These are phyloP conservation scores for Drosophila emarginata DNA, from an alignment of 2,888 invertebrate genomes.

Conservation along the genomic window DNA sequence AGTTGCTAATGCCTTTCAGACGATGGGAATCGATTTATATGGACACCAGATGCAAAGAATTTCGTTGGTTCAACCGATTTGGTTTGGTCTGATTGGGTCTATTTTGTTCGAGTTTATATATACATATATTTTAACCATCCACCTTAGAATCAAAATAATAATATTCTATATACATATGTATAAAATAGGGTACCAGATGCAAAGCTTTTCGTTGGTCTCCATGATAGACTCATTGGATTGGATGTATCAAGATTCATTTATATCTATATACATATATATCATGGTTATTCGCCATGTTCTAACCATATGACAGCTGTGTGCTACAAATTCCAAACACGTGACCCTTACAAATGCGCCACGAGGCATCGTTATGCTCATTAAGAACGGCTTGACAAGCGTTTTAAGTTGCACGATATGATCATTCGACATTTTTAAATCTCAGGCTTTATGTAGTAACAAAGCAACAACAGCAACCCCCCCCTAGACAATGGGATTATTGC, in stretches of 20 bases:
- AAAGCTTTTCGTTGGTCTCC: slow-evolving; percentile 24
- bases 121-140: slow-evolving; percentile 24
- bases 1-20: slow-evolving; percentile 25
- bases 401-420: slow-evolving; percentile 65
- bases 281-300: slow-evolving; percentile 16
- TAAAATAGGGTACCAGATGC: slow-evolving; percentile 10
- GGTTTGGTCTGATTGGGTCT: slow-evolving; percentile 58
- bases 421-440: slow-evolving; percentile 49
- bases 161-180: no score
- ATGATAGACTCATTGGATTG: neutral
- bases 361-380: slow-evolving; percentile 70
- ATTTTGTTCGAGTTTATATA: slow-evolving; percentile 4
- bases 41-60: slow-evolving; percentile 77
- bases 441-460: neutral
- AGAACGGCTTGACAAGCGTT: slow-evolving; percentile 70
- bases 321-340: slow-evolving; percentile 52
- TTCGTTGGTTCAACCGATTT: slow-evolving; percentile 63
- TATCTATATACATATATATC: neutral
- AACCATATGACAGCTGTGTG: slow-evolving; percentile 60
- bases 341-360: slow-evolving; percentile 59
- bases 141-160: slow-evolving; percentile 37
- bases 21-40: slow-evolving; percentile 67
- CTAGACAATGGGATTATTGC: slow-evolving; percentile 22
- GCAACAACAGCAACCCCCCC: neutral
- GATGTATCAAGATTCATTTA: neutral